Conservation (phyloP, 2,113 vertebrate species). For the Poicephalus gulielmi region DNA sequence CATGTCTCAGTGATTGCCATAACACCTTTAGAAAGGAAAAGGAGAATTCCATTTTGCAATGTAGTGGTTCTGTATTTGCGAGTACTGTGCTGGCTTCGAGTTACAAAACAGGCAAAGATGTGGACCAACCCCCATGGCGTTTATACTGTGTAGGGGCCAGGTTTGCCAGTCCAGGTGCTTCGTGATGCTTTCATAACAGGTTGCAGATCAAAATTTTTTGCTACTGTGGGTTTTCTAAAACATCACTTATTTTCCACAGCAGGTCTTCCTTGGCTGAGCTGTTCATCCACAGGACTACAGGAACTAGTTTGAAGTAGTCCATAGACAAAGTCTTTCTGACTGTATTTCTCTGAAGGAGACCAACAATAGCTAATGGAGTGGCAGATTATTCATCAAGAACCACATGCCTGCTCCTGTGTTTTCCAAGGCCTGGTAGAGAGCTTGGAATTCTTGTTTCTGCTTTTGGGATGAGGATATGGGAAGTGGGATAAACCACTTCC, state of each 20-base stretch:
- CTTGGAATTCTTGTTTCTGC: neutral
- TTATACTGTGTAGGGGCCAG: neutral
- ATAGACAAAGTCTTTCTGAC: neutral
- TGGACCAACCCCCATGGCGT: rapidly evolving
- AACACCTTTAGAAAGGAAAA: neutral
- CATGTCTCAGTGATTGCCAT: neutral
- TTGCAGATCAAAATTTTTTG: neutral
- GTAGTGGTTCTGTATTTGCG: neutral
- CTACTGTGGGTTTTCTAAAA: neutral
- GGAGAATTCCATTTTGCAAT: neutral
- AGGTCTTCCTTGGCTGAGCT: neutral
- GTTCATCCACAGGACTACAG: neutral
- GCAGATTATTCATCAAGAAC: neutral
- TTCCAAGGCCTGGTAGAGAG: neutral
- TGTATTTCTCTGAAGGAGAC: neutral
- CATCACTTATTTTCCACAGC: neutral
- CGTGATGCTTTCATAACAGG: neutral
- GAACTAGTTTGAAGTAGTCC: neutral
- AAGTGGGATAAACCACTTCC: neutral
- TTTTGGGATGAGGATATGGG: neutral
- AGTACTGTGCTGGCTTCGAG: neutral
- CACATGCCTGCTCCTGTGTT: neutral
- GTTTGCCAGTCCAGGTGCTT: neutral
- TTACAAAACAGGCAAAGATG: neutral
- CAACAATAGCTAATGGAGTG: neutral